Conservation (phyloP, 2,797 vertebrate genomes). For the Notolepis coatsorum region DNA sequence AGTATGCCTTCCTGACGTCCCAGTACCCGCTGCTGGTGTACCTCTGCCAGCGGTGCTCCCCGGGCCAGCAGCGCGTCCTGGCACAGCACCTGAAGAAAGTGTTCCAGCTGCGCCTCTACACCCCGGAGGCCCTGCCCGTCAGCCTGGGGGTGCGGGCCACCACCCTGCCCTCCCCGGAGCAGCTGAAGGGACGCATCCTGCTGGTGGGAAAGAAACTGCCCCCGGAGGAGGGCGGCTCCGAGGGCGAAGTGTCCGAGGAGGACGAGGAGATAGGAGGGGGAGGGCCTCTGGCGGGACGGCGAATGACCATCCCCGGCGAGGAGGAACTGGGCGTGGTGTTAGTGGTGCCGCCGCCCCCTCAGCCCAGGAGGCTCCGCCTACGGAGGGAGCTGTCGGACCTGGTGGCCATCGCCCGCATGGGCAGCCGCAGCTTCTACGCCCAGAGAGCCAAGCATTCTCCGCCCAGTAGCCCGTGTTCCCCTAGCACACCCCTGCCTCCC, state of each 20-base stretch:
- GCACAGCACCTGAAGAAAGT: conserved; percentile 91
- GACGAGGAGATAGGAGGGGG: conserved; percentile 91
- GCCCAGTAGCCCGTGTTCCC: conserved; percentile 73
- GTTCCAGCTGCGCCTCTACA: conserved; percentile 91
- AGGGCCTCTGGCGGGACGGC: conserved; percentile 79
- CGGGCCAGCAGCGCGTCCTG: conserved; percentile 89
- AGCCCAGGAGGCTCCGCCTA: conserved; percentile 83
- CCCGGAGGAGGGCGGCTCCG: conserved; percentile 81
- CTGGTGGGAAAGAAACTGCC: conserved; percentile 93
- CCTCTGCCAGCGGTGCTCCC: conserved; percentile 92
- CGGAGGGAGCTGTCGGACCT: conserved; percentile 91
- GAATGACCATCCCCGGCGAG: conserved; percentile 85
- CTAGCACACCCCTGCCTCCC: conserved; percentile 63
- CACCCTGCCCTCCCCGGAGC: conserved; percentile 92
- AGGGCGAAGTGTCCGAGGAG: conserved; percentile 97
- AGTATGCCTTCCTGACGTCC: conserved; percentile 92
- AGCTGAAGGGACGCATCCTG: conserved; percentile 90
- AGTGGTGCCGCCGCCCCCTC: conserved; percentile 87
- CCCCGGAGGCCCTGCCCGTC: conserved; percentile 80
- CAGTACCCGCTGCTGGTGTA: conserved; percentile 94
- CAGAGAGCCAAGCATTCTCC: conserved; percentile 76
- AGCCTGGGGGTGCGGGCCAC: conserved; percentile 73
- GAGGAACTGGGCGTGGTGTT: conserved; percentile 83
- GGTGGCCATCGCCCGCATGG: conserved; percentile 81
- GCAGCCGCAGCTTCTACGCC: conserved; percentile 80